Conservation (phyloP, 2,797 vertebrate species). For the Vireo griseus region DNA sequence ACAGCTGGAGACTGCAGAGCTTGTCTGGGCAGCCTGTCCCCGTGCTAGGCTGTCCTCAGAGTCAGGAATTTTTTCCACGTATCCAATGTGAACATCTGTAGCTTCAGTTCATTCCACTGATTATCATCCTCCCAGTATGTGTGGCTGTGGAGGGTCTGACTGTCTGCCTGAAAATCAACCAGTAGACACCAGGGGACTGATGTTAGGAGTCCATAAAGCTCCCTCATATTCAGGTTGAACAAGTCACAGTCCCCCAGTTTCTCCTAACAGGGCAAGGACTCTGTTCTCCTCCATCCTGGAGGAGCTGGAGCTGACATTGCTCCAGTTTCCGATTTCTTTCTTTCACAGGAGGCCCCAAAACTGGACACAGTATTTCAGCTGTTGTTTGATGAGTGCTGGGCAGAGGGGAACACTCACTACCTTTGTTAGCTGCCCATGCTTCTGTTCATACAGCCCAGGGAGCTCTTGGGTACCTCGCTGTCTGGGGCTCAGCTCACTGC, state of each 20-base stretch:
- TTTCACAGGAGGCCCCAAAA: neutral
- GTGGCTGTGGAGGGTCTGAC: neutral
- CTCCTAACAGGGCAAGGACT: neutral
- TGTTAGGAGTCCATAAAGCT: neutral
- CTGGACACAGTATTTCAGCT: neutral
- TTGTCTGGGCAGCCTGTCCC: neutral
- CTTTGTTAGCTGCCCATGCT: neutral
- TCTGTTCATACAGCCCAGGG: neutral
- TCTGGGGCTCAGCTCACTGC: neutral
- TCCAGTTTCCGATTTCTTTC: neutral
- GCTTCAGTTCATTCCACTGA: neutral
- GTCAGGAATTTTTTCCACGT: neutral
- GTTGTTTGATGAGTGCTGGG: neutral
- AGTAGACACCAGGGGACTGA: accelerated
- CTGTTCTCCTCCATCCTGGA: neutral
- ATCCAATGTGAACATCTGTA: neutral
- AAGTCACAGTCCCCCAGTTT: neutral
- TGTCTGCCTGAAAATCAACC: neutral
- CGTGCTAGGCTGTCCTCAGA: neutral
- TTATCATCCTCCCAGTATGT: neutral
- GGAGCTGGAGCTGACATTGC: too few relatives aligned
- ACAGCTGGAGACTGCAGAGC: neutral
- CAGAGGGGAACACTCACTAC: neutral
- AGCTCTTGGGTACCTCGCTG: neutral
- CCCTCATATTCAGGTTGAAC: neutral